Evolutionary conservation across 1,140 invertebrate species (phyloP).

Genomic region (Drosophila littoralis): DNA sequence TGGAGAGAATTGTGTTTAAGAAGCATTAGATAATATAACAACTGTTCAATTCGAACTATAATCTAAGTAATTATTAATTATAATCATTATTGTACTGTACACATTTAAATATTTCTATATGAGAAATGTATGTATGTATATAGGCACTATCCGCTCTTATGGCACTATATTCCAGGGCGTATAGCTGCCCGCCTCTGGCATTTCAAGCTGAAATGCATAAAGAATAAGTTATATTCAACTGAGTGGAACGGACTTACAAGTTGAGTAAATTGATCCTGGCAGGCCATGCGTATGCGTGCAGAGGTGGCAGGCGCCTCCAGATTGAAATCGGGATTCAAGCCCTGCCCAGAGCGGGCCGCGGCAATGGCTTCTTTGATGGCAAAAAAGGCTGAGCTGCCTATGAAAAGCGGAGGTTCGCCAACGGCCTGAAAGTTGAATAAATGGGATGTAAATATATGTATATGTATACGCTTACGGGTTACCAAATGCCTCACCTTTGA

Average conservation of each 20-base stretch:
- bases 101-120: constrained; percentile 14
- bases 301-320: constrained; percentile 95
- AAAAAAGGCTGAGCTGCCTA: constrained; percentile 94
- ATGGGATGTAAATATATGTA: background rate
- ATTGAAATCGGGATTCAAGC: constrained; percentile 87
- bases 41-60: constrained; percentile 20
- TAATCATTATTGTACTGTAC: constrained; percentile 6
- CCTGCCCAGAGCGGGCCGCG: constrained; percentile 90
- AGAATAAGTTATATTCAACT: background rate
- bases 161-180: constrained; percentile 88
- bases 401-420: constrained; percentile 97
- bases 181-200: constrained; percentile 85
- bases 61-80: constrained; percentile 7
- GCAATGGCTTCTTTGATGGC: constrained; percentile 95
- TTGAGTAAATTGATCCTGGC: constrained; percentile 92
- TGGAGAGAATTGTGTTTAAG: constrained; percentile 85
- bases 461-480: background rate
- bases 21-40: constrained; percentile 30
- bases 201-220: constrained; percentile 84
- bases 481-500: constrained; percentile 90
- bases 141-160: constrained; percentile 23
- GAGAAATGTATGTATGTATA: background rate
- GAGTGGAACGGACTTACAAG: constrained; percentile 86
- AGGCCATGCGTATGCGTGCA: constrained; percentile 95
- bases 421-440: constrained; percentile 88